Conservation (phyloP, 2,113 vertebrate genomes). For the Proteles cristata region DNA sequence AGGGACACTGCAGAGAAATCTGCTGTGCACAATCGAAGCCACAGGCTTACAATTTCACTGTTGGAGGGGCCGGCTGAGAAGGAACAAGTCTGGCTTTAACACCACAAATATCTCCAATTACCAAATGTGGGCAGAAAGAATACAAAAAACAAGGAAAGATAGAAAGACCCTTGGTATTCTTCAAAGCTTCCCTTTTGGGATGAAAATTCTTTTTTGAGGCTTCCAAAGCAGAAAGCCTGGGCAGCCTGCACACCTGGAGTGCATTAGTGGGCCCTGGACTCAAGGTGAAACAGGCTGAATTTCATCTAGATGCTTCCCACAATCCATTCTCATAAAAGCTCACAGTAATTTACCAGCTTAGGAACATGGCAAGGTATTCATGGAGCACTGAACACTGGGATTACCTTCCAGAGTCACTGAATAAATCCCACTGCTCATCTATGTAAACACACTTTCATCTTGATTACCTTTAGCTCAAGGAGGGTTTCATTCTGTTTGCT, state of each 20-base stretch:
- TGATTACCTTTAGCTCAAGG: constrained; percentile 61
- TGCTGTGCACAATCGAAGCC: constrained; percentile 59
- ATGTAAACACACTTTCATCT: constrained; percentile 74
- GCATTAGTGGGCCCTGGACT: constrained; percentile 73
- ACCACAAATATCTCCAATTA: constrained; percentile 79
- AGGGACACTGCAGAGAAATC: constrained; percentile 64
- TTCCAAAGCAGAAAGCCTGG: constrained; percentile 66
- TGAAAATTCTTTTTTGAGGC: constrained; percentile 75
- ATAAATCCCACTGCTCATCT: constrained; percentile 74
- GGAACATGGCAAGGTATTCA: constrained; percentile 57
- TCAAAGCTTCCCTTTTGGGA: constrained; percentile 73
- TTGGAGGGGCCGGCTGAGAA: constrained; percentile 63
- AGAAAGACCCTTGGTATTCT: constrained; percentile 67
- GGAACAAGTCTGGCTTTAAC: constrained; percentile 77
- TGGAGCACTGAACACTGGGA: constrained; percentile 67
- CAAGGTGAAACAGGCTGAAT: constrained; percentile 73
- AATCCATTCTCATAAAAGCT: constrained; percentile 68
- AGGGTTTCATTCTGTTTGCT: constrained; percentile 62
- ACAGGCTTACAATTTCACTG: constrained; percentile 77
- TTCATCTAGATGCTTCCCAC: constrained; percentile 69
- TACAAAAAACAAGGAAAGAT: constrained; percentile 60
- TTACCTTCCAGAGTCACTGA: constrained; percentile 66
- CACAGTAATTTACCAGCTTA: constrained; percentile 72
- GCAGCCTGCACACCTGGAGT: constrained; percentile 75
- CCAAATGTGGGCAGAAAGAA: constrained; percentile 68